Conservation (phyloP, 1,140 invertebrate genomes). For the Battus philenor region DNA sequence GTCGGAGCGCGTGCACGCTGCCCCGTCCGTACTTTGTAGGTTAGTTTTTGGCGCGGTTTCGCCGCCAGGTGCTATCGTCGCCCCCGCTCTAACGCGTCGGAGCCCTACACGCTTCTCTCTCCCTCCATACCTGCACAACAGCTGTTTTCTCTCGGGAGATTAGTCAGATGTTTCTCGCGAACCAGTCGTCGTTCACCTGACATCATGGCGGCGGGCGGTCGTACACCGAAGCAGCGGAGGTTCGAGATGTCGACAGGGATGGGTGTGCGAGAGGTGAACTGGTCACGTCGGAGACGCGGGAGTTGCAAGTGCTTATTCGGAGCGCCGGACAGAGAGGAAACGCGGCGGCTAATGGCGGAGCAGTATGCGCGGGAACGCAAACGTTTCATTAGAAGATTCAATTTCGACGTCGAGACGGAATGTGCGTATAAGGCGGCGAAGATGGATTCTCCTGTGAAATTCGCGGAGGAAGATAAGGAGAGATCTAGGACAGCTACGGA, state of each 20-base stretch:
- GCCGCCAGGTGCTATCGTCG: constrained; percentile 56
- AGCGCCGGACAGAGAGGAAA: constrained; percentile 63
- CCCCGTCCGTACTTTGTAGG: constrained; percentile 48
- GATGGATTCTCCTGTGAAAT: constrained; percentile 64
- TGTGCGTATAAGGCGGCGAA: constrained; percentile 53
- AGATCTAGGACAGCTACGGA: constrained; percentile 54
- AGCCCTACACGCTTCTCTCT: constrained; percentile 27
- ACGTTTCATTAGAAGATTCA: constrained; percentile 62
- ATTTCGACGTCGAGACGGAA: constrained; percentile 65
- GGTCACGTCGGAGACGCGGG: constrained; percentile 52
- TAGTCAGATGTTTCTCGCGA: constrained; percentile 72
- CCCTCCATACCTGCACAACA: constrained; percentile 55
- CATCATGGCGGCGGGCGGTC: constrained; percentile 63
- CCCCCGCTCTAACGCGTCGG: constrained; percentile 45
- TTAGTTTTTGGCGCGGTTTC: constrained; percentile 69
- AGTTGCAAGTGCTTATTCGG: constrained; percentile 69
- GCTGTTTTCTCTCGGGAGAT: constrained; percentile 73
- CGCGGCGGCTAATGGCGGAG: constrained; percentile 56
- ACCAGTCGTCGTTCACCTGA: constrained; percentile 68
- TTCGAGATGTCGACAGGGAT: constrained; percentile 54
- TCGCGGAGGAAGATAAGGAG: constrained; percentile 58
- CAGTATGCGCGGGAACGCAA: constrained; percentile 64
- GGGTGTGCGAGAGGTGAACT: constrained; percentile 51
- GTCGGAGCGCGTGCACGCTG: constrained; percentile 52
- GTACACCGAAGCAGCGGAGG: constrained; percentile 64